Base-by-base conservation (phyloP, 2,888 invertebrate species). In the Branchellion lobata region DNA sequence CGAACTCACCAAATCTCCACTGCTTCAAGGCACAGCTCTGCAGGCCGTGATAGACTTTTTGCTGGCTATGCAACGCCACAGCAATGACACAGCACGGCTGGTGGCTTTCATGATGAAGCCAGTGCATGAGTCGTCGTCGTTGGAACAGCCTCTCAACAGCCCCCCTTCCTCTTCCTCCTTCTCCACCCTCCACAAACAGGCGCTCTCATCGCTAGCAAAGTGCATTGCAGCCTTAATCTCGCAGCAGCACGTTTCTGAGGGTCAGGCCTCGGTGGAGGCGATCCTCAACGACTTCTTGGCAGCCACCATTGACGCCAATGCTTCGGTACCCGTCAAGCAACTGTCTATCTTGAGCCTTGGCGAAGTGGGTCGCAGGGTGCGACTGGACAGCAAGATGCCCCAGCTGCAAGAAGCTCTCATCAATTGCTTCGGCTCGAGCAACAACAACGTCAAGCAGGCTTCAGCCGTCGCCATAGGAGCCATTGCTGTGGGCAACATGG, bases 381-480 rank as follows among this genome's bases (percentile, higher is more conserved):
- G 57, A n/a, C 65, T 77, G 5, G 77, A 57, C 36, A 18, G 21
- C 11, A 34, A 69, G 29, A 14, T 18, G 1, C 29, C 5, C 18
- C 29, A 88, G 80, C 85, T 88, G 68, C 85, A 87, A 83, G 84
- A 85, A 79, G 86, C 89, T 14, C 88, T 90, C 31, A 90, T 97
- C 81, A 91, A 92, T 82, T 94, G 96, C 27, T 98, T 99, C 88
- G 91, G 93, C 0, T 93, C 94, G 2, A 91, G 92, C 18, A 95
- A 95, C 0, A 98, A 99, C 88, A 97, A 99, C 88, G 94, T 99
- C 1, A 98, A 98, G 88, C 94, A 95, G 0, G 97, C 97, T 0
- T 98, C 98, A 21, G 96, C 97, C 83, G 96, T 97, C 88, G 94
- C 98, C 0, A 90, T 99, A 72, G 97, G 89, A 27, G 95, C 95